These are phyloP conservation scores for Meles meles DNA, from an alignment of 2,113 vertebrate species.

Conservation along the genomic window DNA sequence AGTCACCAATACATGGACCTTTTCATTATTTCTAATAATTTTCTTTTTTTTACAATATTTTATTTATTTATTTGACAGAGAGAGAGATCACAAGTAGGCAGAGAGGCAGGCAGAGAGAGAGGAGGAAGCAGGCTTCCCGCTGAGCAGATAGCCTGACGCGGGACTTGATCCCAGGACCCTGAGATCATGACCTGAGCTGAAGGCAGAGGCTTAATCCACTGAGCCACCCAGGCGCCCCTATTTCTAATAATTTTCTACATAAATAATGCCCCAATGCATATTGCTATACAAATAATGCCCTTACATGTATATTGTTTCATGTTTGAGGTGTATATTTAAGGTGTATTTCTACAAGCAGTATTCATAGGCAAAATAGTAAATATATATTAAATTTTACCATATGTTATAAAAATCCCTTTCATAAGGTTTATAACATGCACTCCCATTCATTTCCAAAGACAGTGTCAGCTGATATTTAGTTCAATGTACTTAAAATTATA, in stretches of 20 bases:
- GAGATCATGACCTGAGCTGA: too few relatives aligned
- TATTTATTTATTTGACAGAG: too few relatives aligned
- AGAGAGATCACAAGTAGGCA: too few relatives aligned
- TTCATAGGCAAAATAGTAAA: not conserved
- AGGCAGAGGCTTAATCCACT: too few relatives aligned
- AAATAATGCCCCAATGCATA: not conserved
- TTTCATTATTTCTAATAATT: not conserved
- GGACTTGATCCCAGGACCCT: too few relatives aligned
- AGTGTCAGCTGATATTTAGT: not conserved
- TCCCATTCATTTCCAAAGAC: not conserved
- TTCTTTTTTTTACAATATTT: not conserved
- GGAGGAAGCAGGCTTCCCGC: too few relatives aligned
- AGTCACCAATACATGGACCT: not conserved
- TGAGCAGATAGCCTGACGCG: too few relatives aligned
- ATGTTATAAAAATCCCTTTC: not conserved
- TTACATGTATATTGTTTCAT: not conserved
- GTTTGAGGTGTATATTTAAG: not conserved
- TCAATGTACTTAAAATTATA: not conserved
- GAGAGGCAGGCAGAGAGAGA: too few relatives aligned
- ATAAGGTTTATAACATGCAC: not conserved
- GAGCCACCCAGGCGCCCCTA: not conserved
- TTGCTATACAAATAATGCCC: not conserved
- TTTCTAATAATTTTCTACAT: not conserved
- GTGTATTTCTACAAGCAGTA: not conserved
- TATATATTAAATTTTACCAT: not conserved